Conservation (phyloP, 1,140 invertebrate genomes). For the Drosophila aff. region DNA sequence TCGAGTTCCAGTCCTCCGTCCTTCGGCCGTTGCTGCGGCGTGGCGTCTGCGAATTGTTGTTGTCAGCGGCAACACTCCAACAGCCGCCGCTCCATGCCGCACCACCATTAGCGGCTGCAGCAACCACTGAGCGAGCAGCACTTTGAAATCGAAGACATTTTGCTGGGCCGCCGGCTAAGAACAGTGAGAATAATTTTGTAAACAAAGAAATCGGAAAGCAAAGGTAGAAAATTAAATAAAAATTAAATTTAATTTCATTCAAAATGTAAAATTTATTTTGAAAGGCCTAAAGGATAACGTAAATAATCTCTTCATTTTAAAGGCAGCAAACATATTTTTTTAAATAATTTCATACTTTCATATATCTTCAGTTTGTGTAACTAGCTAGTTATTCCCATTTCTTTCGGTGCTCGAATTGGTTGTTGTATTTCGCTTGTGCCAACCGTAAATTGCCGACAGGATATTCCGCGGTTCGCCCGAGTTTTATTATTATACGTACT, state of each 20-base stretch:
- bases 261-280: not conserved
- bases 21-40: not conserved
- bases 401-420: constrained; percentile 6
- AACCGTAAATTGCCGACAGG: constrained; percentile 78
- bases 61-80: constrained; percentile 73
- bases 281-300: not conserved
- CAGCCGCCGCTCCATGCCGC: constrained; percentile 26
- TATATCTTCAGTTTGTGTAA: not conserved
- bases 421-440: constrained; percentile 65
- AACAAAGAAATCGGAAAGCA: not conserved
- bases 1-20: constrained; percentile 13
- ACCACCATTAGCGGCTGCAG: constrained; percentile 71
- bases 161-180: constrained; percentile 23
- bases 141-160: constrained; percentile 81
- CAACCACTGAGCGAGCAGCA: constrained; percentile 55
- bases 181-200: constrained; percentile 8
- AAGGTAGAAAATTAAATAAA: not conserved
- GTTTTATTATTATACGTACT: constrained; percentile 52
- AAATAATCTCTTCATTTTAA: not conserved
- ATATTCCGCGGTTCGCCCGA: constrained; percentile 71
- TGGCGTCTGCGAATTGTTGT: constrained; percentile 45
- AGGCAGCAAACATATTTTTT: not conserved
- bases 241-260: not conserved
- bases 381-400: not conserved
- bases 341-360: not conserved